phyloP scores from a whole-genome alignment of 2,797 vertebrate species.

The Myotis pilosus region DNA sequence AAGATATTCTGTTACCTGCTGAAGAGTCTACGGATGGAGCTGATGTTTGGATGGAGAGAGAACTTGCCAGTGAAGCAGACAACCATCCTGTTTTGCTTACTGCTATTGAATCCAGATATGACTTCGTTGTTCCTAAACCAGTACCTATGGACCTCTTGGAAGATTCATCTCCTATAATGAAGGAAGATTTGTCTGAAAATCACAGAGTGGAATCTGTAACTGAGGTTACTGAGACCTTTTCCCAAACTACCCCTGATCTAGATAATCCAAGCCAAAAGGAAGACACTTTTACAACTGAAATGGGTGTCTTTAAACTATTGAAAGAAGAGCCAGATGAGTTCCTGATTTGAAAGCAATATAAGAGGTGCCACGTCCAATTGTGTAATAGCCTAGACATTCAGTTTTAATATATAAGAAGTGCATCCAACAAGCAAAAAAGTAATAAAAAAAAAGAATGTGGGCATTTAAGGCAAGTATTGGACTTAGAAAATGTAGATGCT shows the following conservation, averaged over 20 bases:
- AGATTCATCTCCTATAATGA: not conserved
- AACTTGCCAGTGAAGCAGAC: not conserved
- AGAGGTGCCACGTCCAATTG: not conserved
- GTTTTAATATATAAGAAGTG: slow-evolving; percentile 12
- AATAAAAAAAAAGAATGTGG: slow-evolving; percentile 15
- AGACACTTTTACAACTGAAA: slow-evolving; percentile 10
- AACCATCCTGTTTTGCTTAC: slow-evolving; percentile 42
- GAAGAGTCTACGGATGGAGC: slow-evolving; percentile 11
- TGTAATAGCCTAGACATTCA: not conserved
- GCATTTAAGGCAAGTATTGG: slow-evolving; percentile 70
- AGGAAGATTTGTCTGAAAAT: slow-evolving; percentile 19
- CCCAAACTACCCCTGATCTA: not conserved
- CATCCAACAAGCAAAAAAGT: slow-evolving; percentile 21
- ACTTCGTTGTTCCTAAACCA: slow-evolving; percentile 28
- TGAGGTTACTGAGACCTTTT: not conserved
- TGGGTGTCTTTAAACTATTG: slow-evolving; percentile 55
- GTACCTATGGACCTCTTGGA: not conserved
- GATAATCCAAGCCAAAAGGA: not conserved
- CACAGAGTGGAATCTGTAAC: not conserved
- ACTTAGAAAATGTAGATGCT: not conserved
- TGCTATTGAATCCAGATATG: slow-evolving; percentile 62
- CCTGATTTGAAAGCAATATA: slow-evolving; percentile 56
- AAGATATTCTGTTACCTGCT: slow-evolving; percentile 24
- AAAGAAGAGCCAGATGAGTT: slow-evolving; percentile 69
- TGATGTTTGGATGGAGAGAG: slow-evolving; percentile 52